phyloP scores from a whole-genome alignment of 2,888 invertebrate species.

The Campaea margaritaria region DNA sequence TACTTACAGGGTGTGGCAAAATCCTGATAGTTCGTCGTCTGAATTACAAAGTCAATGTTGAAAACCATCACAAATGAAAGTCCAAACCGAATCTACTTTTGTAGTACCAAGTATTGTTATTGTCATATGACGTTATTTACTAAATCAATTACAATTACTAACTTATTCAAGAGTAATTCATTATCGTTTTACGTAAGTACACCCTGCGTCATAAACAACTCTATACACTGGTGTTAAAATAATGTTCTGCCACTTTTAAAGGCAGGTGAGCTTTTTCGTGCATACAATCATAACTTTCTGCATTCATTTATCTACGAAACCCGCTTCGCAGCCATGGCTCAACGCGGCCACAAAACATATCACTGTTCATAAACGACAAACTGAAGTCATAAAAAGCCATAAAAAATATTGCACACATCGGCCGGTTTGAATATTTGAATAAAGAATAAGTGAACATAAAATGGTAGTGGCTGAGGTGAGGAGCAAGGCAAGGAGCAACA shows the following conservation, averaged over 20 bases:
- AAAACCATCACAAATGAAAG: no score
- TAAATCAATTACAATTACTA: no score
- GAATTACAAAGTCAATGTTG: no score
- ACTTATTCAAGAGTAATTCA: no score
- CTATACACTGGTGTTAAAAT: neutral
- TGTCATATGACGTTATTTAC: no score
- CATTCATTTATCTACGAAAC: conserved; percentile 15
- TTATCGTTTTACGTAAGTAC: no score
- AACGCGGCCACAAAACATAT: conserved; percentile 50
- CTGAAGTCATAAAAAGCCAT: conserved; percentile 69
- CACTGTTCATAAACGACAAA: conserved; percentile 61
- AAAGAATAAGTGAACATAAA: conserved; percentile 80
- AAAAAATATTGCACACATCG: conserved; percentile 74
- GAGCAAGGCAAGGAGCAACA: conserved; percentile 77
- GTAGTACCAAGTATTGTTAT: no score
- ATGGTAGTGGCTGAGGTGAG: conserved; percentile 59
- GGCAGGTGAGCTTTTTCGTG: conserved; percentile 2
- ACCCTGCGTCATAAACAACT: no score
- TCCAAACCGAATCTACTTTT: no score
- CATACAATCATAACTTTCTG: conserved; percentile 15
- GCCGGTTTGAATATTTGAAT: conserved; percentile 74
- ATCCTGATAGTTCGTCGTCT: no score
- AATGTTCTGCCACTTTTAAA: neutral
- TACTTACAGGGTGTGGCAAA: no score
- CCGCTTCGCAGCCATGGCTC: conserved; percentile 19